phyloP scores from a whole-genome alignment of 2,888 invertebrate species.

The Subacronicta megacephala region DNA sequence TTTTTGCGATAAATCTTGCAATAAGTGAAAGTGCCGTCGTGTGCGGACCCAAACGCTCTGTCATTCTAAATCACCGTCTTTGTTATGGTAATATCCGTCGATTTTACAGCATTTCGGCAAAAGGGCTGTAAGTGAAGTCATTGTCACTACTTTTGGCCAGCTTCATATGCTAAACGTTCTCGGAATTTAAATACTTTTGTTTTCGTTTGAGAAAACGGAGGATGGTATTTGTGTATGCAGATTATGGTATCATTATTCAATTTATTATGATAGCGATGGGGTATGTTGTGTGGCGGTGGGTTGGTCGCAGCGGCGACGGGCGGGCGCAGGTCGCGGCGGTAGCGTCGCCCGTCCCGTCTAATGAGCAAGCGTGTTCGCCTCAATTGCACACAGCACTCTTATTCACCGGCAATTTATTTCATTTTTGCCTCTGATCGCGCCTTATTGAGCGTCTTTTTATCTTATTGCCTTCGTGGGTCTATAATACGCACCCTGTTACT shows the following conservation, averaged over 20 bases:
- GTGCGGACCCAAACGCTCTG: conserved; percentile 70
- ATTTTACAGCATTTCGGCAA: conserved; percentile 85
- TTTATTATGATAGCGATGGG: conserved; percentile 43
- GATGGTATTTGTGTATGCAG: conserved; percentile 49
- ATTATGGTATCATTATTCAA: conserved; percentile 39
- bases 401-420: conserved; percentile 89
- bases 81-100: conserved; percentile 85
- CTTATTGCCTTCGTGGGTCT: conserved; percentile 88
- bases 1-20: conserved; percentile 62
- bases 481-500: conserved; percentile 88
- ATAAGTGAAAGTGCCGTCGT: conserved; percentile 85
- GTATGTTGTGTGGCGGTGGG: conserved; percentile 30
- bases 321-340: conserved; percentile 51
- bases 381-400: conserved; percentile 89
- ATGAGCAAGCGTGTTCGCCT: conserved; percentile 88
- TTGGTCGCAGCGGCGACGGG: conserved; percentile 23
- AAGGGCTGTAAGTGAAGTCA: conserved; percentile 72
- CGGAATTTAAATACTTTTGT: conserved; percentile 68
- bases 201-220: conserved; percentile 51
- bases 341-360: conserved; percentile 74
- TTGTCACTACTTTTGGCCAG: conserved; percentile 71
- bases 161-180: conserved; percentile 79
- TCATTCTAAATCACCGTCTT: conserved; percentile 82
- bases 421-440: conserved; percentile 89
- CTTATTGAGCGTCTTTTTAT: conserved; percentile 89